Percentiles rank a stretch among this genome's conserved stretches.
These are phyloP conservation scores for Polyploca ridens DNA, from an alignment of 2,888 invertebrate species.

Conservation along the genomic window DNA sequence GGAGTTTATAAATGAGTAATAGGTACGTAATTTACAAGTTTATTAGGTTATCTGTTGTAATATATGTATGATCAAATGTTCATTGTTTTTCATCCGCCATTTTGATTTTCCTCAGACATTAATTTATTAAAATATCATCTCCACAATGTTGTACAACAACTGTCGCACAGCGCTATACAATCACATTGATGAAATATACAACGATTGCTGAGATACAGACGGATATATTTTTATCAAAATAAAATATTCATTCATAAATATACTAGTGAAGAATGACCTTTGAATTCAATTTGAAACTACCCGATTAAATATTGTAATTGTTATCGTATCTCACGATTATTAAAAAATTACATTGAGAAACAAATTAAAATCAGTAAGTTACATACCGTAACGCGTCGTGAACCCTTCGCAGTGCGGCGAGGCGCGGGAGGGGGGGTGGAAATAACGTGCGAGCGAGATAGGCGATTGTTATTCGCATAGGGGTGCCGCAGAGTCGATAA, in stretches of 20 bases:
- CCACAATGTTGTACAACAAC: too few relatives aligned
- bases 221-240: too few relatives aligned
- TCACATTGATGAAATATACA: too few relatives aligned
- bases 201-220: too few relatives aligned
- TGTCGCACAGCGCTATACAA: too few relatives aligned
- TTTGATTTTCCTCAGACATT: not conserved
- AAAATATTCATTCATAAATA: too few relatives aligned
- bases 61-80: not conserved
- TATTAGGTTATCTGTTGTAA: not conserved
- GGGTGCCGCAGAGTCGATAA: conserved; percentile 47
- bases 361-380: not conserved
- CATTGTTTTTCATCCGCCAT: not conserved
- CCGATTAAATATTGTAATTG: too few relatives aligned
- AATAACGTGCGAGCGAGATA: conserved; percentile 62
- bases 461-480: conserved; percentile 41
- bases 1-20: not conserved
- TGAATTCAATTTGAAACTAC: too few relatives aligned
- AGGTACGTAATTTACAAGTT: not conserved
- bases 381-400: conserved; percentile 19
- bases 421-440: conserved; percentile 42
- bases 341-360: too few relatives aligned
- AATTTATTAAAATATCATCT: too few relatives aligned
- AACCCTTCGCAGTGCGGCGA: conserved; percentile 53
- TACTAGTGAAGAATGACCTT: too few relatives aligned
- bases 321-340: too few relatives aligned